Evolutionary conservation across 1,140 invertebrate genomes (phyloP), one percentile per base, ranked within the genome.

Genomic region (Drosophila elegans): DNA sequence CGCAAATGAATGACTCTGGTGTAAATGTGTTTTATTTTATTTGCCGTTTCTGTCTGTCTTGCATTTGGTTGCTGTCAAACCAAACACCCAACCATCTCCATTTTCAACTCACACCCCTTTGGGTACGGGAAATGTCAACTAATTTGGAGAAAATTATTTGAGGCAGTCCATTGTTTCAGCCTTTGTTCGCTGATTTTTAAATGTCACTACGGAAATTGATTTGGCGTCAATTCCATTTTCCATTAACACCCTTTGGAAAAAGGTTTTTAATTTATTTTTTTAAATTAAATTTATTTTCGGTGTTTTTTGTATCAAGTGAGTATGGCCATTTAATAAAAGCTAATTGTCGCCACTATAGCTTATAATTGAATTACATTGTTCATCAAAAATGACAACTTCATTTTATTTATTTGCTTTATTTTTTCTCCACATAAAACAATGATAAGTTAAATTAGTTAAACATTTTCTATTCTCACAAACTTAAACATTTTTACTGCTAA

Each of bases 131-230:
- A 84, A 89, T 84, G 76, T 69, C 52, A 84, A 89, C 84, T 89
- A 84, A 89, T 89, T 84, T 89, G 44, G 38, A 45, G 75, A 69
- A 86, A 76, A 77, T 83, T 88, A 77, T 53, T 82, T 48, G 42
- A 57, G 13, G 55, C 51, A 13, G 57, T 69, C 55, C 55, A 68
- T 46, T 66, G 10, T 29, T 57, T 71, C 57, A 48, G 57, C 41
- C 53, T 61, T 79, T 67, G 36, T 71, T 42, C 48, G 49, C 11
- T 49, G 42, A 41, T 69, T 67, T 59, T 34, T 57, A 57, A 55
- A 41, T 32, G n/a, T 54, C 16, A 36, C 38, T 62, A 55, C 75
- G 71, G 78, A 88, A 86, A 86, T 86, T 82, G 55, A 79, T 79
- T 77, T 76, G 73, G 7, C 21, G 46, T 39, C 32, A 61, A 56